Percentiles rank a stretch among this genome's conserved stretches.
These are phyloP conservation scores for Penaeus chinensis DNA, from an alignment of 1,140 invertebrate genomes.

Conservation along the genomic window DNA sequence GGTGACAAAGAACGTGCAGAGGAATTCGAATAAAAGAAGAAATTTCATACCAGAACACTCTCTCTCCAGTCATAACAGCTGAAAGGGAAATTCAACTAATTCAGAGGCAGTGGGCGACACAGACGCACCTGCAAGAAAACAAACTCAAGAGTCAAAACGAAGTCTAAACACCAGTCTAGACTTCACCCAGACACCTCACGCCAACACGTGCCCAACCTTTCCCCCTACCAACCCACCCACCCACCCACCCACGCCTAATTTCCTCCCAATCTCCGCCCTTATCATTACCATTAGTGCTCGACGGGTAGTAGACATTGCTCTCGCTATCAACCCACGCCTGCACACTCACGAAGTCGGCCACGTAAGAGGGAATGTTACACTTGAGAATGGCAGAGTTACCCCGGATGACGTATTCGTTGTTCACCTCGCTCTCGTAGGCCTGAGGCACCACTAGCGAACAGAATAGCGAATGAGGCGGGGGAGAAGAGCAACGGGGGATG, in stretches of 20 bases:
- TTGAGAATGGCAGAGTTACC: slow-evolving; percentile 91
- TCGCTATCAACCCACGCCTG: slow-evolving; percentile 88
- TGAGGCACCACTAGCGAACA: slow-evolving; percentile 80
- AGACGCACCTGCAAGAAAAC: too few species aligned
- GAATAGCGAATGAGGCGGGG: neutral
- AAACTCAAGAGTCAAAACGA: too few species aligned
- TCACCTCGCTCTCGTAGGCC: slow-evolving; percentile 83
- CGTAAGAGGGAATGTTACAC: slow-evolving; percentile 93
- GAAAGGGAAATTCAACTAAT: too few species aligned
- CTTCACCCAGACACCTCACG: too few species aligned
- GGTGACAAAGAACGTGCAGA: too few species aligned
- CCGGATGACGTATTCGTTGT: slow-evolving; percentile 83
- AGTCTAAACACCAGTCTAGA: too few species aligned
- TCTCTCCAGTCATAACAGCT: too few species aligned
- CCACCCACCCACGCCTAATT: neutral
- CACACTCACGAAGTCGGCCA: slow-evolving; percentile 90
- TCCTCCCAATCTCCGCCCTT: neutral
- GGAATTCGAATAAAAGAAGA: too few species aligned
- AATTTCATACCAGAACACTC: too few species aligned
- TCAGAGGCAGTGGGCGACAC: too few species aligned
- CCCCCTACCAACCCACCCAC: neutral
- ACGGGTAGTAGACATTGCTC: slow-evolving; percentile 74
- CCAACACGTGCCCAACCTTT: too few species aligned
- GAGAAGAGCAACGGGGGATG: neutral
- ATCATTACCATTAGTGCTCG: slow-evolving; percentile 47